Conservation (phyloP, 2,888 invertebrate genomes). For the Elaeidobius kamerunicus region DNA sequence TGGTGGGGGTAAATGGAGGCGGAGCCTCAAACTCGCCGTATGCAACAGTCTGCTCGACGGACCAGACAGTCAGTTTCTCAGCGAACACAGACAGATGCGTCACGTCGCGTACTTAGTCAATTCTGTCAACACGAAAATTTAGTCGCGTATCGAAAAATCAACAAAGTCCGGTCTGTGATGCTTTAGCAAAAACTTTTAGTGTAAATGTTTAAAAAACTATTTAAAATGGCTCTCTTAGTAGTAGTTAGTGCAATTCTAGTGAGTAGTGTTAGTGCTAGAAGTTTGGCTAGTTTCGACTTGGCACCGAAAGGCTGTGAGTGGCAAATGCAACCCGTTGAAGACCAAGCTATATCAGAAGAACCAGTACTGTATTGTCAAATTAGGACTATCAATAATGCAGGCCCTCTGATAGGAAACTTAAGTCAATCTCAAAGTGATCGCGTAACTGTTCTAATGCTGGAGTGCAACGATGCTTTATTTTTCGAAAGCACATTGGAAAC, state of each 20-base stretch:
- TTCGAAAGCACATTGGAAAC: conserved; percentile 67
- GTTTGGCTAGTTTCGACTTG: conserved; percentile 54
- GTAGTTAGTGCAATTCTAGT: conserved; percentile 36
- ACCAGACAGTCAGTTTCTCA: conserved; percentile 38
- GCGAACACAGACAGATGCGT: conserved; percentile 24
- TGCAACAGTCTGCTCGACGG: conserved; percentile 38
- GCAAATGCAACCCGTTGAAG: conserved; percentile 58
- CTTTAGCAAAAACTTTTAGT: conserved; percentile 10
- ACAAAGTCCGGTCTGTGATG: conserved; percentile 12
- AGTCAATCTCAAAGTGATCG: conserved; percentile 66
- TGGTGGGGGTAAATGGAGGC: conserved; percentile 42
- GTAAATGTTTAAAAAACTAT: conserved; percentile 1
- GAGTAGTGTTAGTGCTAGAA: conserved; percentile 40
- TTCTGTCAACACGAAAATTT: background rate
- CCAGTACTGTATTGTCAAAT: conserved; percentile 66
- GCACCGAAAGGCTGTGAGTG: conserved; percentile 72
- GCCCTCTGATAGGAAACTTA: conserved; percentile 65
- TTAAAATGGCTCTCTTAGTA: conserved; percentile 33
- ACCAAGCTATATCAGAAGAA: conserved; percentile 53
- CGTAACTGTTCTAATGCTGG: conserved; percentile 64
- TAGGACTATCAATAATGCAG: conserved; percentile 68
- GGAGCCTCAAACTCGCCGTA: conserved; percentile 44
- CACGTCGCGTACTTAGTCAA: conserved; percentile 14
- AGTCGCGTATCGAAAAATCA: conserved; percentile 4
- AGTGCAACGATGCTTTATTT: conserved; percentile 72